A percentile compares a stretch with the other conserved stretches of the same genome.
Conservation (phyloP, 2,888 invertebrate genomes). For the Noctuana brunneofusca region DNA sequence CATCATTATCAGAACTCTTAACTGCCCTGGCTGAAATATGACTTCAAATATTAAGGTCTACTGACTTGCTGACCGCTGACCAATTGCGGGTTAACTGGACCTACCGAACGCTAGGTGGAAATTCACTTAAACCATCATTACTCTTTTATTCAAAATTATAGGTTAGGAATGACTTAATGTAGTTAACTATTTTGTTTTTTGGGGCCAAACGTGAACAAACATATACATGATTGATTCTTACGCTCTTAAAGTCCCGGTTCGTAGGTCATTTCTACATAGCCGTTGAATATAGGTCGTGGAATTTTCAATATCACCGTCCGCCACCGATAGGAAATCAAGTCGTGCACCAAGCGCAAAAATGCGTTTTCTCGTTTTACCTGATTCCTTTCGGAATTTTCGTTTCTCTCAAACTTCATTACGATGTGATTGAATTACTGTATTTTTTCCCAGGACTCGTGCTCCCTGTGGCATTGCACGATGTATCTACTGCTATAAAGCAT, state of each 20-base stretch:
- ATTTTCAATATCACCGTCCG: conserved; percentile 29
- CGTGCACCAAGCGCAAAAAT: conserved; percentile 23
- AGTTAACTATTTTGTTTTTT: too few relatives aligned
- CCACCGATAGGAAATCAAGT: conserved; percentile 24
- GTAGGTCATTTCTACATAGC: not conserved
- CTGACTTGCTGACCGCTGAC: too few relatives aligned
- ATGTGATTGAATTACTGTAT: not conserved
- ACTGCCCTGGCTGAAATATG: too few relatives aligned
- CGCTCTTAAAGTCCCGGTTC: not conserved
- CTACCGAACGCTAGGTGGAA: too few relatives aligned
- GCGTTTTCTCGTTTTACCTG: conserved; percentile 5
- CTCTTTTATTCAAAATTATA: too few relatives aligned
- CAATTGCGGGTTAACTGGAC: too few relatives aligned
- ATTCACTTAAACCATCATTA: too few relatives aligned
- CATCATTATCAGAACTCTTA: too few relatives aligned
- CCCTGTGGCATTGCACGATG: not conserved
- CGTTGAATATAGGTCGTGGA: conserved; percentile 28
- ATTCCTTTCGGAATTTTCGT: conserved; percentile 5
- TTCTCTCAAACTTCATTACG: not conserved
- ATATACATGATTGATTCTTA: too few relatives aligned
- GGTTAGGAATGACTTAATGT: too few relatives aligned
- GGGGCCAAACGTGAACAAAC: too few relatives aligned
- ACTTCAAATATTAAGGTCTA: too few relatives aligned
- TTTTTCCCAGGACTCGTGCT: not conserved
- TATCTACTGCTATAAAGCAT: conserved; percentile 1